These are phyloP conservation scores for Pemphredon lugubris DNA, from an alignment of 2,888 invertebrate genomes.

Conservation along the genomic window DNA sequence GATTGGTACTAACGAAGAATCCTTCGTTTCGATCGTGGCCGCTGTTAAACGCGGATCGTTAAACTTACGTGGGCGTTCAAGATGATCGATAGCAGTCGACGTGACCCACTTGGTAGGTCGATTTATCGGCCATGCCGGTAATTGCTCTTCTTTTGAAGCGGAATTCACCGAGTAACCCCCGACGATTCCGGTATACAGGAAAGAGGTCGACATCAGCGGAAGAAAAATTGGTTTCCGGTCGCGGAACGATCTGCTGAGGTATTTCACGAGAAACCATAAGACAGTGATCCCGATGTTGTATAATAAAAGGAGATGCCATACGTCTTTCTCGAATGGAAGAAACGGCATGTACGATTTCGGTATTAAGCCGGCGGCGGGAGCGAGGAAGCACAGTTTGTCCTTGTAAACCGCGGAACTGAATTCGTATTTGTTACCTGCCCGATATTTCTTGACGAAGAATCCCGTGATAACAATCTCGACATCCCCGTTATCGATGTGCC, in stretches of 20 bases:
- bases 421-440: slow-evolving; percentile 29
- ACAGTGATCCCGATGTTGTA: slow-evolving; percentile 58
- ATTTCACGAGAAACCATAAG: slow-evolving; percentile 57
- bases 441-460: slow-evolving; percentile 63
- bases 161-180: not conserved
- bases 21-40: no score
- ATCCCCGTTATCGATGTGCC: slow-evolving; percentile 36
- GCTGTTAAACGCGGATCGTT: no score
- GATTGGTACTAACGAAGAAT: no score
- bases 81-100: no score
- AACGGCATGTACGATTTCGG: slow-evolving; percentile 67
- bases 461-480: slow-evolving; percentile 60
- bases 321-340: slow-evolving; percentile 54
- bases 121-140: no score
- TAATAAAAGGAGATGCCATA: slow-evolving; percentile 61
- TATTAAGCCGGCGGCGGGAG: slow-evolving; percentile 52
- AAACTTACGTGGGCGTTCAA: no score
- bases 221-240: not conserved
- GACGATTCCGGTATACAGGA: not conserved
- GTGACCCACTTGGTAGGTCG: no score
- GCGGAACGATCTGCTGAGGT: slow-evolving; percentile 14
- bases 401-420: slow-evolving; percentile 59
- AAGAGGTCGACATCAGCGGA: not conserved
- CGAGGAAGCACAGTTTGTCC: slow-evolving; percentile 67
- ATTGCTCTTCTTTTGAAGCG: no score